Conservation (phyloP, 2,113 vertebrate genomes). For the Gallinago media region DNA sequence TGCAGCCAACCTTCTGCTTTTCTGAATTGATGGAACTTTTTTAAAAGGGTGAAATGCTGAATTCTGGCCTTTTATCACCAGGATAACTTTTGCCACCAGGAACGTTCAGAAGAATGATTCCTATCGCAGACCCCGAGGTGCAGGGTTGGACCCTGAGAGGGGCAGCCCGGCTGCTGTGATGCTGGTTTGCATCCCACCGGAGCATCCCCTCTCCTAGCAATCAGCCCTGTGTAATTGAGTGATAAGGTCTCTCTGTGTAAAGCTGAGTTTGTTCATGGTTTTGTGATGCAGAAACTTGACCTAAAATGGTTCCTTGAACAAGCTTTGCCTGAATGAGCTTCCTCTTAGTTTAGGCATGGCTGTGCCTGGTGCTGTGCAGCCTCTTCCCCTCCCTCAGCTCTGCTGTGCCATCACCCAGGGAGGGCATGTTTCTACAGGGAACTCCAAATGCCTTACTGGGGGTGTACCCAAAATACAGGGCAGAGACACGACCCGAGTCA, state of each 20-base stretch:
- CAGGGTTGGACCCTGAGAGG: neutral
- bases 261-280: neutral
- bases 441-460: neutral
- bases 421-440: neutral
- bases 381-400: fast-evolving
- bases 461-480: neutral
- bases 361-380: neutral
- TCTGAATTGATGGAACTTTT: neutral
- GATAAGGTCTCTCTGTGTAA: neutral
- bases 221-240: neutral
- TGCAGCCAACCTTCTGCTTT: neutral
- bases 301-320: neutral
- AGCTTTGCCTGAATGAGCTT: neutral
- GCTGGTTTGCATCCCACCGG: neutral
- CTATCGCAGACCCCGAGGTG: neutral
- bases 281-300: neutral
- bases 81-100: neutral
- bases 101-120: neutral
- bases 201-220: neutral
- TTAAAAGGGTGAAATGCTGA: neutral
- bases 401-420: neutral
- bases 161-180: neutral
- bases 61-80: neutral
- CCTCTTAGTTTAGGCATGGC: neutral
- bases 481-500: fast-evolving